phyloP scores from a whole-genome alignment of 2,113 vertebrate genomes.

The Sclerurus mexicanus region DNA sequence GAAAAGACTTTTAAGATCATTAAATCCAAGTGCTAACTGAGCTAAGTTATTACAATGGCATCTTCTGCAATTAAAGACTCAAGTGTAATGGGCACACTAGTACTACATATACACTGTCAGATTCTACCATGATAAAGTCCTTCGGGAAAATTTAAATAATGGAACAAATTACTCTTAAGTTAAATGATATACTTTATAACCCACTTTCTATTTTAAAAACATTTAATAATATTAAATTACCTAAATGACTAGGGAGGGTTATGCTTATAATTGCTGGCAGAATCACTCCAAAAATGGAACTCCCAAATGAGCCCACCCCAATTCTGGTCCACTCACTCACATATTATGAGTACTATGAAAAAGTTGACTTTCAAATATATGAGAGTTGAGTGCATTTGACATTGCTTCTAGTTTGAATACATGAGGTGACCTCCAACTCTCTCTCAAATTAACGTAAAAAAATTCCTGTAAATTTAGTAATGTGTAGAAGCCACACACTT shows the following conservation, averaged over 20 bases:
- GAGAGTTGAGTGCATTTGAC: neutral
- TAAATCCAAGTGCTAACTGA: neutral
- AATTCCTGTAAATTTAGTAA: neutral
- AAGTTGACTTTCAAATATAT: neutral
- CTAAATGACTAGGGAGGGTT: slow-evolving; percentile 68
- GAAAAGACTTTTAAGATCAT: neutral
- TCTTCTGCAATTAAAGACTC: neutral
- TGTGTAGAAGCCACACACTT: neutral
- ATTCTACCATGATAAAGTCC: slow-evolving; percentile 5
- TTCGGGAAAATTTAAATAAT: slow-evolving; percentile 54
- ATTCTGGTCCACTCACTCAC: slow-evolving; percentile 27
- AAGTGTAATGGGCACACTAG: neutral
- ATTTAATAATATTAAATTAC: slow-evolving; percentile 74
- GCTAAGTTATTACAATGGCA: neutral
- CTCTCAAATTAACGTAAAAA: neutral
- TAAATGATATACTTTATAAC: slow-evolving; percentile 66
- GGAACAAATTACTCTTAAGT: slow-evolving; percentile 63
- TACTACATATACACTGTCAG: neutral
- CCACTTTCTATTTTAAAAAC: slow-evolving; percentile 78
- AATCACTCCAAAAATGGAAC: slow-evolving; percentile 72
- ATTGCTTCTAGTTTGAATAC: neutral
- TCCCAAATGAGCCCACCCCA: slow-evolving; percentile 52
- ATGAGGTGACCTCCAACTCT: neutral
- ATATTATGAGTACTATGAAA: neutral
- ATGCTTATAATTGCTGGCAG: slow-evolving; percentile 66